These are phyloP conservation scores for Acanthopleura granulata DNA, from an alignment of 2,888 invertebrate genomes.

Conservation along the genomic window DNA sequence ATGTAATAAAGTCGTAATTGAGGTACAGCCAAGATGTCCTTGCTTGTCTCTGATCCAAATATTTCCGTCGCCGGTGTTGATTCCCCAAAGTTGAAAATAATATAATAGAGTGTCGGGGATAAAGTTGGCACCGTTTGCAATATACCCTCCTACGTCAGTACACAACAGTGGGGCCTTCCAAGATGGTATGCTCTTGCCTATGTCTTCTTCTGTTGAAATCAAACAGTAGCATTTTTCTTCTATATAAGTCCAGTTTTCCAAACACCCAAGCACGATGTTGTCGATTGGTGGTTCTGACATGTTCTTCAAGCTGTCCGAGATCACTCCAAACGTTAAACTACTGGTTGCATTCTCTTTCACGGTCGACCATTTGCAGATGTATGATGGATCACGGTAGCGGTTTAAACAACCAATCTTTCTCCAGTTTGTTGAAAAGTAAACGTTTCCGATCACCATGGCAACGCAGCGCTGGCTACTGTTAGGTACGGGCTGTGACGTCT, in stretches of 20 bases:
- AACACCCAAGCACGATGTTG: no score
- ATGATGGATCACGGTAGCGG: not conserved
- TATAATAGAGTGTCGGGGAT: not conserved
- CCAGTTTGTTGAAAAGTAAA: conserved; percentile 13
- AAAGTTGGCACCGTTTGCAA: not conserved
- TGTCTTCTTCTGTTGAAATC: no score
- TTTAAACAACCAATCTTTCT: not conserved
- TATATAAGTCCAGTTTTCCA: no score
- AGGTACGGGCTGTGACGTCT: not conserved
- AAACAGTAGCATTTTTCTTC: no score
- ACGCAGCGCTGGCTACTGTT: not conserved
- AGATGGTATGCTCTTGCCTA: no score
- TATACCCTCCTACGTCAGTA: not conserved
- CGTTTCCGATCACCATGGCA: not conserved
- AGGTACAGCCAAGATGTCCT: not conserved
- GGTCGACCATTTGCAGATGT: not conserved
- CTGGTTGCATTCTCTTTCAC: no score
- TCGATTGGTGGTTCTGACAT: no score
- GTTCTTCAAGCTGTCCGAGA: no score
- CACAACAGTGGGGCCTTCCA: not conserved
- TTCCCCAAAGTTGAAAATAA: not conserved
- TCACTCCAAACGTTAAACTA: no score
- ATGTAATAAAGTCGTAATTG: not conserved
- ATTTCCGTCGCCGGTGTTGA: not conserved
- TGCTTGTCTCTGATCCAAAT: not conserved